Evolutionary conservation across 2,888 invertebrate genomes (phyloP).

Genomic region (Hypsopygia costalis): DNA sequence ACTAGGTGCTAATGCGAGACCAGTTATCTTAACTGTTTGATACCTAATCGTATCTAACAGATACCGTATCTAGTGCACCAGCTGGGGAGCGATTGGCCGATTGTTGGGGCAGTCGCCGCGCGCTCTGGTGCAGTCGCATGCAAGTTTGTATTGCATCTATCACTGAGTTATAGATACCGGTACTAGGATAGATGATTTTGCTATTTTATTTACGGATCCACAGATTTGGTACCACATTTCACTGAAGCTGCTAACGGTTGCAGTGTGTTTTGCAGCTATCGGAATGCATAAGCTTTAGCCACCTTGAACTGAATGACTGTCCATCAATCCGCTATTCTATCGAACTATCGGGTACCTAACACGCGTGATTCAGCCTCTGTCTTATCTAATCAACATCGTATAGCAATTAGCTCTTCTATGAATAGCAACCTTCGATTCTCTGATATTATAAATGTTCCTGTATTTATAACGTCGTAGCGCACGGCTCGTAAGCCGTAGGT

Average conservation of each 20-base stretch:
- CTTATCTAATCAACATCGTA: background rate
- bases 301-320: too few relatives aligned
- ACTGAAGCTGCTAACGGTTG: too few relatives aligned
- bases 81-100: slow-evolving; percentile 29
- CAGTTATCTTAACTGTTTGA: slow-evolving; percentile 69
- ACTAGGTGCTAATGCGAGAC: slow-evolving; percentile 72
- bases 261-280: too few relatives aligned
- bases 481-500: background rate
- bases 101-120: slow-evolving; percentile 15
- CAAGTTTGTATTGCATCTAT: too few relatives aligned
- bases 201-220: too few relatives aligned
- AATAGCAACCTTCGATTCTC: too few relatives aligned
- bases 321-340: too few relatives aligned
- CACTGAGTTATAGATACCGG: too few relatives aligned
- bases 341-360: too few relatives aligned
- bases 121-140: slow-evolving; percentile 7
- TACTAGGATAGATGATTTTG: too few relatives aligned
- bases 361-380: background rate
- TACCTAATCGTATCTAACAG: slow-evolving; percentile 65
- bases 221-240: too few relatives aligned
- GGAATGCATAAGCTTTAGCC: too few relatives aligned
- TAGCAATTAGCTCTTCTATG: background rate
- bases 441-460: background rate
- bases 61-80: slow-evolving; percentile 58
- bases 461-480: background rate